Conservation (phyloP, 2,888 invertebrate species). For the Xestobium rufovillosum region DNA sequence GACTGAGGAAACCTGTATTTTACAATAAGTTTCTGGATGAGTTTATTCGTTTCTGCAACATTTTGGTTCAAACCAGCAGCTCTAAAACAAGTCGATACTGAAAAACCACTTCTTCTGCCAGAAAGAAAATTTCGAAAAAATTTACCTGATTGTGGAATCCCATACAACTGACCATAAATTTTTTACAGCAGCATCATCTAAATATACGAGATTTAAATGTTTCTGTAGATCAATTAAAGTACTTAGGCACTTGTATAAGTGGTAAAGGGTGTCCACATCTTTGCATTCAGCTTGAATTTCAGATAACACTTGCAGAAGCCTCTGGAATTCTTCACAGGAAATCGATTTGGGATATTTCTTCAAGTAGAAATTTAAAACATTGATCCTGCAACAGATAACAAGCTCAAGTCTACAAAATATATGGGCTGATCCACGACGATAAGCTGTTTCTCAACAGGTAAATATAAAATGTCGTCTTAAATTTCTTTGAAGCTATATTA, state of each 20-base stretch:
- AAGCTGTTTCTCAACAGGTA: too few species aligned
- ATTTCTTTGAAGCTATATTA: too few species aligned
- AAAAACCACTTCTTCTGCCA: too few species aligned
- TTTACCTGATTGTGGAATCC: conserved; percentile 40
- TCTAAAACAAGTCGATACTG: conserved; percentile 38
- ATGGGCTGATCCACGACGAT: too few species aligned
- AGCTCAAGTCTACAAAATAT: too few species aligned
- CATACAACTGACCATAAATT: conserved; percentile 39
- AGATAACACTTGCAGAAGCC: conserved; percentile 39
- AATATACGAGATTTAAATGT: conserved; percentile 17
- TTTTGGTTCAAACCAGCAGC: conserved; percentile 44
- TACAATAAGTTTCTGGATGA: conserved; percentile 41
- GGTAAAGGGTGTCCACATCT: conserved; percentile 34
- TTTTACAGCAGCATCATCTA: conserved; percentile 25
- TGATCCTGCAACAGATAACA: conserved; percentile 30
- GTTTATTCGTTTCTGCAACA: conserved; percentile 39
- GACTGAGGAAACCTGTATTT: conserved; percentile 33
- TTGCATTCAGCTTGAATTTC: conserved; percentile 35
- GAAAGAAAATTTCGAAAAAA: conserved; percentile 1
- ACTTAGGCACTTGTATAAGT: conserved; percentile 36
- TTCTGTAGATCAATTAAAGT: conserved; percentile 35
- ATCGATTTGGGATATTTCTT: conserved; percentile 41
- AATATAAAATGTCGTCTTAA: too few species aligned
- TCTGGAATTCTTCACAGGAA: conserved; percentile 34
- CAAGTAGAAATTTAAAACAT: conserved; percentile 38